Base-by-base conservation (phyloP, 2,797 vertebrate genomes). In the Gadopsis bispinosus region DNA sequence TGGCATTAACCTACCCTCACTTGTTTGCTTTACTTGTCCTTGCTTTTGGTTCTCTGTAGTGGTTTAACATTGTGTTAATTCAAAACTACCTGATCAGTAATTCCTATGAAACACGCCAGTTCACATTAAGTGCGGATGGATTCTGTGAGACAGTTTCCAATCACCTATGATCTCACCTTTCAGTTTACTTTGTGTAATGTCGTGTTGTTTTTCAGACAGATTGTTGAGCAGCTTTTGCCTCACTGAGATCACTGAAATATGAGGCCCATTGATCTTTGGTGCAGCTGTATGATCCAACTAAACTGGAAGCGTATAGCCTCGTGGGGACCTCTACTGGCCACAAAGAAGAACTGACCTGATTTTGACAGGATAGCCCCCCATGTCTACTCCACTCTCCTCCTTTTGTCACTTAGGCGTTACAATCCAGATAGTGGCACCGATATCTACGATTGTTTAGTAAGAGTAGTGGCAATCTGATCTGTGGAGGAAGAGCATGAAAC, bases 51-150 rank as follows among this genome's bases (percentile, higher is more conserved):
- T 93, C 77, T 81, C 66, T 90, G 80, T 81, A 87, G 88, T 87
- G 89, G 86, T 90, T 91, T 83, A 12, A 87, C 83, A 90, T 83
- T 88, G 88, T 86, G 86, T 90, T 92, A 88, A 95, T 95, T 94
- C 93, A 94, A 93, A 93, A 84, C 76, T 73, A 82, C 74, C 85
- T 80, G 73, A 79, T 81, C 51, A 62, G 77, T 82, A 76, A 82
- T 71, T 71, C 55, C 76, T 51, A 78, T 77, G 60, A 84, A 91
- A 89, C 80, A 79, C 56, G 53, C 17, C 48, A 72, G 77, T 86
- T 87, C 81, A 89, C 82, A 68, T 70, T 77, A 75, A 83, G 78
- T 77, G 73, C 39, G 67, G 47, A 74, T 50, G 22, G 43, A 63
- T 65, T 71, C 41, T 77, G 65, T 71, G 62, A 81, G 60, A 68